phyloP scores from a whole-genome alignment of 2,113 vertebrate genomes.

The Entomyzon cyanotis region DNA sequence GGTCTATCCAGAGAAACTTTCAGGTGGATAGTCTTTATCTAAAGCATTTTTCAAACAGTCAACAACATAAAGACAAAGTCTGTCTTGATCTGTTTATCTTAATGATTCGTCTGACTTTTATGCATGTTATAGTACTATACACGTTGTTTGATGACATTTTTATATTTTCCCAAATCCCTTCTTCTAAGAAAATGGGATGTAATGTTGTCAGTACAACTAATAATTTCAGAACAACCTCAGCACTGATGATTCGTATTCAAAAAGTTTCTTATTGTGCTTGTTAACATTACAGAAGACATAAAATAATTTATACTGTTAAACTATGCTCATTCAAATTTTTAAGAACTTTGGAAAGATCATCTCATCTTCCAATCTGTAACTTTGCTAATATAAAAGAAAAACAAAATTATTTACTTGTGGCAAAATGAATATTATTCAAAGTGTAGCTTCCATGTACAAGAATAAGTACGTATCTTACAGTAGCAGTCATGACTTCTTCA shows the following conservation, averaged over 20 bases:
- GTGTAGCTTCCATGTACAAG: background rate
- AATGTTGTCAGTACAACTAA: background rate
- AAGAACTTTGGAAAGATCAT: background rate
- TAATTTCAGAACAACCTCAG: background rate
- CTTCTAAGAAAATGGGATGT: background rate
- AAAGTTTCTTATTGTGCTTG: background rate
- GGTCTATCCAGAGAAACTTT: background rate
- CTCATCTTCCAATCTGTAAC: background rate
- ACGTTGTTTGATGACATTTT: background rate
- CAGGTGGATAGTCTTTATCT: background rate
- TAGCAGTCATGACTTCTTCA: background rate
- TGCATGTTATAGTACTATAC: background rate
- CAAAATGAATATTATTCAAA: background rate
- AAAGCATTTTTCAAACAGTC: background rate
- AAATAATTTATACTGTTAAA: background rate
- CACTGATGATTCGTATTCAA: background rate
- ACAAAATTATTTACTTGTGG: background rate
- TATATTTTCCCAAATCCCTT: background rate
- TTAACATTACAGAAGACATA: background rate
- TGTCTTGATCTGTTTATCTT: background rate
- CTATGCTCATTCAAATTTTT: background rate
- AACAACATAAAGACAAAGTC: background rate
- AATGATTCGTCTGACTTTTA: background rate
- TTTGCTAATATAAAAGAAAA: background rate
- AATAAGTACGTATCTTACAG: background rate